phyloP scores from a whole-genome alignment of 2,113 vertebrate genomes.

The Polypterus bichir region DNA sequence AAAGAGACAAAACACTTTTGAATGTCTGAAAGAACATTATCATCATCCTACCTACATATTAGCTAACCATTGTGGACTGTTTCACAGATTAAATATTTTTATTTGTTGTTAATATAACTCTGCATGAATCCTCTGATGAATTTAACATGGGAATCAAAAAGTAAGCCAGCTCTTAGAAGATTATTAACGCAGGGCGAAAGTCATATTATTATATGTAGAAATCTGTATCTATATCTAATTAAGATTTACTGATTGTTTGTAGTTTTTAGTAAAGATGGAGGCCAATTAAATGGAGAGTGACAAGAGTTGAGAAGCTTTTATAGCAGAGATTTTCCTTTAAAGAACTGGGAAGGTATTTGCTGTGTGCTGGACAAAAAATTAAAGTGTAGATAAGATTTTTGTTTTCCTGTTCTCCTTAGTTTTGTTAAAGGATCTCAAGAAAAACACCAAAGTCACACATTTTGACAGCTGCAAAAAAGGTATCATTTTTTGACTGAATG shows the following conservation, averaged over 20 bases:
- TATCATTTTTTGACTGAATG: too few species aligned
- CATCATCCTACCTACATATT: slow-evolving; percentile 3
- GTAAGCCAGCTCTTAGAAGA: slow-evolving; percentile 14
- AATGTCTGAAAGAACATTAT: too few species aligned
- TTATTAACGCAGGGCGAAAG: slow-evolving; percentile 10
- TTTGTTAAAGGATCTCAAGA: too few species aligned
- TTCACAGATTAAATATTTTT: slow-evolving; percentile 19
- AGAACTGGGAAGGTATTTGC: too few species aligned
- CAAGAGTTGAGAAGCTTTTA: too few species aligned
- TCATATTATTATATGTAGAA: slow-evolving; percentile 15
- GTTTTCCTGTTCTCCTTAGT: too few species aligned
- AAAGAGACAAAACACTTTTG: too few species aligned
- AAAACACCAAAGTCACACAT: too few species aligned
- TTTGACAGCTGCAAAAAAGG: too few species aligned
- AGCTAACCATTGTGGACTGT: slow-evolving; percentile 16
- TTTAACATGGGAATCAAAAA: slow-evolving; percentile 1
- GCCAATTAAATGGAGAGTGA: not conserved
- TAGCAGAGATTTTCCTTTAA: too few species aligned
- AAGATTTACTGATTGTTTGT: slow-evolving; percentile 8
- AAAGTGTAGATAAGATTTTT: too few species aligned
- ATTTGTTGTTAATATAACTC: slow-evolving; percentile 14
- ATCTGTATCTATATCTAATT: slow-evolving; percentile 12
- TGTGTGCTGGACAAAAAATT: too few species aligned
- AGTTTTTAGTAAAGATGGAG: slow-evolving; percentile 20
- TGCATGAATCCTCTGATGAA: slow-evolving; percentile 9